Evolutionary conservation across 2,888 invertebrate genomes (phyloP).

Genomic region (Branchipolynoe longqiensis): DNA sequence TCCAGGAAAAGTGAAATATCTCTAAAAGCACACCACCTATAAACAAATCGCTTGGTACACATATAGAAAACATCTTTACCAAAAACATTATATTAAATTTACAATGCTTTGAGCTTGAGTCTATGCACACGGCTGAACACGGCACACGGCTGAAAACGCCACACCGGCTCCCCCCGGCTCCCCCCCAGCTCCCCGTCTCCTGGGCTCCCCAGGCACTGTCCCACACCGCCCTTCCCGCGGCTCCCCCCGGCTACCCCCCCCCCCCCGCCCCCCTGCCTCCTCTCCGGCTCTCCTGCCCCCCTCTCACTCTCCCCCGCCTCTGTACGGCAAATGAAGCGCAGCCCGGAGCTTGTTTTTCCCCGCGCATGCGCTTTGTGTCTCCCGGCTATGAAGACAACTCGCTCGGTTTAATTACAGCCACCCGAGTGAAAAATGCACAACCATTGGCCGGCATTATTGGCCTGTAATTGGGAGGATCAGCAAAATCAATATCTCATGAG

Average conservation of each 20-base stretch:
- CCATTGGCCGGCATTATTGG: slow-evolving; percentile 52
- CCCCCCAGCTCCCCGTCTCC: background rate
- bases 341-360: background rate
- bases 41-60: no score
- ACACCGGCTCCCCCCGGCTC: no score
- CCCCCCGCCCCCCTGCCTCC: background rate
- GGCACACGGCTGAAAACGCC: no score
- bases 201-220: no score
- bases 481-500: slow-evolving; percentile 52
- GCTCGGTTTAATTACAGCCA: slow-evolving; percentile 34
- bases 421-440: slow-evolving; percentile 37
- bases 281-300: no score
- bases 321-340: background rate
- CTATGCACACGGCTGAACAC: no score
- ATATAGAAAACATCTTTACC: no score
- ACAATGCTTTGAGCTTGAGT: no score
- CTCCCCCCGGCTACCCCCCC: no score
- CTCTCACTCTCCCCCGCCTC: background rate
- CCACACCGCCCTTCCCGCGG: background rate
- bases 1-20: no score
- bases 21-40: no score
- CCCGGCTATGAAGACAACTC: slow-evolving; percentile 31
- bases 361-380: slow-evolving; percentile 4
- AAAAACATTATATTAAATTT: no score
- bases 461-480: slow-evolving; percentile 55